phyloP scores from a whole-genome alignment of 2,797 vertebrate species.

The Avahi laniger region DNA sequence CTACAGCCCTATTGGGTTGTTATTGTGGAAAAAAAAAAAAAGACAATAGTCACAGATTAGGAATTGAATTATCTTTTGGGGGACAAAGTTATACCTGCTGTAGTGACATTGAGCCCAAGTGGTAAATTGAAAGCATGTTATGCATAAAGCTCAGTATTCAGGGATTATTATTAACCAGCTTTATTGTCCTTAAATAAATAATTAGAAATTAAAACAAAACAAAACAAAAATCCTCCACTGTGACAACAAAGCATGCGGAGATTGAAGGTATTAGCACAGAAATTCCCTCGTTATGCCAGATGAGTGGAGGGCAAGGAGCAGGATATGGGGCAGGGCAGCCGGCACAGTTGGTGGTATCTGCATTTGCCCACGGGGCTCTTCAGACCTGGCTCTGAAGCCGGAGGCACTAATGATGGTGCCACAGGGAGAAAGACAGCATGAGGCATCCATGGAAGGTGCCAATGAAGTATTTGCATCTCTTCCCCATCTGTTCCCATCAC shows the following conservation, averaged over 20 bases:
- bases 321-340: neutral
- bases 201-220: neutral
- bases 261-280: neutral
- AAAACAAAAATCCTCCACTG: neutral
- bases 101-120: neutral
- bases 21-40: neutral
- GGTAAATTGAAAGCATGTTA: neutral
- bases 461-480: conserved; percentile 65
- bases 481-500: conserved; percentile 65
- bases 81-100: neutral
- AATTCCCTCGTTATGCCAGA: neutral
- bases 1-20: conserved; percentile 58
- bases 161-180: neutral
- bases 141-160: accelerated
- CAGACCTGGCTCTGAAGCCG: conserved; percentile 49
- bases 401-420: conserved; percentile 28
- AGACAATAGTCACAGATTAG: neutral
- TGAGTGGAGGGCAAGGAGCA: neutral
- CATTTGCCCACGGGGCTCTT: neutral
- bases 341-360: conserved; percentile 13
- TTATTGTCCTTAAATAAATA: neutral
- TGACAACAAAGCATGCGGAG: conserved; percentile 42
- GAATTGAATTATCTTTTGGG: neutral
- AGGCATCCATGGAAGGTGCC: conserved; percentile 69
- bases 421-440: conserved; percentile 58